Percentiles rank a stretch among this genome's conserved stretches.
These are phyloP conservation scores for Hipposideros larvatus DNA, from an alignment of 2,797 vertebrate species.

Conservation along the genomic window DNA sequence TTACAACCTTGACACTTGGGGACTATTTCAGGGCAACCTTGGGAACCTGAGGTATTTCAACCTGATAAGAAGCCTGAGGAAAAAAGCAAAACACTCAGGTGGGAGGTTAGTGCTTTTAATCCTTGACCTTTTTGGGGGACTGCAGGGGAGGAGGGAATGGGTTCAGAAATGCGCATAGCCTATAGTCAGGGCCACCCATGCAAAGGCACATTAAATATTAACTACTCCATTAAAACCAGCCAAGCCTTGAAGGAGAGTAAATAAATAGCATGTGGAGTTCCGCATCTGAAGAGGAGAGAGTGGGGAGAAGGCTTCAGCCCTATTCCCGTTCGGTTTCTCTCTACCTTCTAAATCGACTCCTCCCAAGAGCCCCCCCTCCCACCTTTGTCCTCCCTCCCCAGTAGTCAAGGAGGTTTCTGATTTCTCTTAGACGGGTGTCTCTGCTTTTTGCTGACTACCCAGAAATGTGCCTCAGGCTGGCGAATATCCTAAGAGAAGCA, in stretches of 20 bases:
- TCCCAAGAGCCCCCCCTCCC: background rate
- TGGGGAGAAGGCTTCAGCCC: background rate
- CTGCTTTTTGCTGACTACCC: background rate
- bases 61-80: slow-evolving; percentile 65
- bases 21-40: background rate
- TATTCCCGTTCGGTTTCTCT: background rate
- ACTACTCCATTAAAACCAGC: slow-evolving; percentile 57
- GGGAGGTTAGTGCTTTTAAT: slow-evolving; percentile 60
- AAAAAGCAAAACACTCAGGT: slow-evolving; percentile 11
- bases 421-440: background rate
- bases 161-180: background rate
- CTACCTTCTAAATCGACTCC: background rate
- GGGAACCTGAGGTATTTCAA: slow-evolving; percentile 57
- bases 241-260: slow-evolving; percentile 55
- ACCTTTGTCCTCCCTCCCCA: background rate
- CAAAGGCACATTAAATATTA: slow-evolving; percentile 70
- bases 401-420: background rate
- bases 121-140: slow-evolving; percentile 42
- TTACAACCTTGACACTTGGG: slow-evolving; percentile 72
- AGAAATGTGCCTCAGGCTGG: background rate
- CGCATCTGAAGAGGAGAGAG: background rate
- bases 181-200: background rate
- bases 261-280: slow-evolving; percentile 46
- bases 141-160: background rate
- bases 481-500: background rate